A percentile compares a stretch with the other conserved stretches of the same genome.
Conservation (phyloP, 2,113 vertebrate species). For the Microtus ochrogaster region DNA sequence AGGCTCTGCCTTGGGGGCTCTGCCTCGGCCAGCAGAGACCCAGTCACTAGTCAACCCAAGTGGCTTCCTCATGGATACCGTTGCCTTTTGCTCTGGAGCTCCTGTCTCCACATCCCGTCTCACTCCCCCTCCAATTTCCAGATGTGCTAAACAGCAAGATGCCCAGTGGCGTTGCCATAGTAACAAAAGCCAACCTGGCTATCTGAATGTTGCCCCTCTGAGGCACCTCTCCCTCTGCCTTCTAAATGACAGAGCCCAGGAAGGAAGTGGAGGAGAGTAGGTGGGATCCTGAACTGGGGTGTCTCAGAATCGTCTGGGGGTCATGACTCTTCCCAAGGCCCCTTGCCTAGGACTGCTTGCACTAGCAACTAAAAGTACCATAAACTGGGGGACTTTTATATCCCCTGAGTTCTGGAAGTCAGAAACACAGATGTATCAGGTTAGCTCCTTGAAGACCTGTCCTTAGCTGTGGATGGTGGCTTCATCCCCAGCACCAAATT, state of each 20-base stretch:
- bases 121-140: background rate
- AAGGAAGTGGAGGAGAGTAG: background rate
- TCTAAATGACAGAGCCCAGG: background rate
- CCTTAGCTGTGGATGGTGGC: background rate
- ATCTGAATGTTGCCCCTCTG: background rate
- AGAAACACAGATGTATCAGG: background rate
- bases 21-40: rapidly evolving
- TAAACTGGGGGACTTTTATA: background rate
- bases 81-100: background rate
- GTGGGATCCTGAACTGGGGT: rapidly evolving
- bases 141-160: background rate
- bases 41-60: rapidly evolving
- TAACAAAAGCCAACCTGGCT: background rate
- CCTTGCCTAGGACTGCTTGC: background rate
- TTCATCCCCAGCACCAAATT: background rate
- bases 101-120: background rate
- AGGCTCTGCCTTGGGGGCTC: too few relatives aligned
- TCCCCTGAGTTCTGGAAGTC: background rate
- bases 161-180: background rate
- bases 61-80: too few relatives aligned
- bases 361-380: rapidly evolving
- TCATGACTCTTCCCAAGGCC: rapidly evolving
- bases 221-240: background rate
- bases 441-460: background rate
- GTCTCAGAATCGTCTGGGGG: rapidly evolving